Percentiles rank a stretch among this genome's conserved stretches.
phyloP scores from a whole-genome alignment of 2,113 vertebrate species.

The Chlorodrepanis virens region DNA sequence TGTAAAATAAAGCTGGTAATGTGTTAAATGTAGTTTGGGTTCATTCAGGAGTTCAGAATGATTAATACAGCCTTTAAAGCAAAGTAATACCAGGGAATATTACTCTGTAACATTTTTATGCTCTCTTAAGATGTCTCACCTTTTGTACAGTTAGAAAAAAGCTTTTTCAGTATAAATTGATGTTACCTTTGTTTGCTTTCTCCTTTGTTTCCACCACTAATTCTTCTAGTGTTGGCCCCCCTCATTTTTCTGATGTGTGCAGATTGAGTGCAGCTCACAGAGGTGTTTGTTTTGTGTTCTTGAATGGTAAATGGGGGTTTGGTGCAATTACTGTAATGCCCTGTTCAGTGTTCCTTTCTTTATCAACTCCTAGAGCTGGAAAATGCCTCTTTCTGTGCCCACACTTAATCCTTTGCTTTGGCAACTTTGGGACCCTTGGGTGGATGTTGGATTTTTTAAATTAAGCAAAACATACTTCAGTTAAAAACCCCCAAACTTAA shows the following conservation, averaged over 20 bases:
- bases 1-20: neutral
- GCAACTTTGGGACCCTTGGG: neutral
- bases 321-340: conserved; percentile 5
- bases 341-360: neutral
- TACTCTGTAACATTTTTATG: neutral
- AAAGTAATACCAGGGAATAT: neutral
- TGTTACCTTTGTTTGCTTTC: neutral
- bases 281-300: conserved; percentile 5
- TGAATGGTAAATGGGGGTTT: neutral
- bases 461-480: neutral
- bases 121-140: neutral
- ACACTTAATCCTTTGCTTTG: neutral
- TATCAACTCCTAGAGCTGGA: neutral
- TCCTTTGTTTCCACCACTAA: neutral
- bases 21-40: neutral
- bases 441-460: neutral
- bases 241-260: neutral
- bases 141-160: neutral
- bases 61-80: neutral
- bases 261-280: neutral
- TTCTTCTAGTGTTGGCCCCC: neutral
- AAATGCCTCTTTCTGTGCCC: neutral
- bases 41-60: neutral
- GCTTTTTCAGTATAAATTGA: neutral
- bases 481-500: neutral